Percentiles rank a stretch among this genome's conserved stretches.
phyloP scores from a whole-genome alignment of 2,797 vertebrate species.

The Aldrovandia affinis region DNA sequence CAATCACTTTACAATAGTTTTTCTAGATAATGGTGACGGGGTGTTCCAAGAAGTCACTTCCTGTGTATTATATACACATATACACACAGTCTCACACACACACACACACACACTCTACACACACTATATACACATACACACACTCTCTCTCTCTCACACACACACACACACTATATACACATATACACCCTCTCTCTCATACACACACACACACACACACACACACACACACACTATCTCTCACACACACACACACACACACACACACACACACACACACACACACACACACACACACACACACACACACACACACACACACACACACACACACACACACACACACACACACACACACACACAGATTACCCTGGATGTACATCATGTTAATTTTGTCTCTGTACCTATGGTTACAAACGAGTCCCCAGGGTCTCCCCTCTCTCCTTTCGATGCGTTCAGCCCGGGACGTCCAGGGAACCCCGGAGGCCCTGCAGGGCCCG shows the following conservation, averaged over 20 bases:
- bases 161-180: too few species aligned
- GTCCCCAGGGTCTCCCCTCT: conserved; percentile 55
- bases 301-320: neutral
- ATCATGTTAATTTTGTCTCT: neutral
- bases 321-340: neutral
- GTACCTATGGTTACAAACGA: conserved; percentile 58
- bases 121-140: too few species aligned
- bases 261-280: neutral
- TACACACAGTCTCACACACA: too few species aligned
- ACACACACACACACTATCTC: neutral
- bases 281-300: neutral
- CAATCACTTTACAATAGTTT: too few species aligned
- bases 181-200: too few species aligned
- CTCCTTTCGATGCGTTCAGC: conserved; percentile 62
- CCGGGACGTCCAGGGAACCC: conserved; percentile 61
- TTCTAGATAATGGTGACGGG: too few species aligned
- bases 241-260: too few species aligned
- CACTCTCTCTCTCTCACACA: too few species aligned
- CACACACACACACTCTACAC: too few species aligned
- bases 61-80: too few species aligned
- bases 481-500: conserved; percentile 54
- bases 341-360: neutral
- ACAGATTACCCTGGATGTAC: neutral
- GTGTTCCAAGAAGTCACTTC: too few species aligned
- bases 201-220: too few species aligned